Conservation (phyloP, 2,797 vertebrate species). For the Danio tinwini region DNA sequence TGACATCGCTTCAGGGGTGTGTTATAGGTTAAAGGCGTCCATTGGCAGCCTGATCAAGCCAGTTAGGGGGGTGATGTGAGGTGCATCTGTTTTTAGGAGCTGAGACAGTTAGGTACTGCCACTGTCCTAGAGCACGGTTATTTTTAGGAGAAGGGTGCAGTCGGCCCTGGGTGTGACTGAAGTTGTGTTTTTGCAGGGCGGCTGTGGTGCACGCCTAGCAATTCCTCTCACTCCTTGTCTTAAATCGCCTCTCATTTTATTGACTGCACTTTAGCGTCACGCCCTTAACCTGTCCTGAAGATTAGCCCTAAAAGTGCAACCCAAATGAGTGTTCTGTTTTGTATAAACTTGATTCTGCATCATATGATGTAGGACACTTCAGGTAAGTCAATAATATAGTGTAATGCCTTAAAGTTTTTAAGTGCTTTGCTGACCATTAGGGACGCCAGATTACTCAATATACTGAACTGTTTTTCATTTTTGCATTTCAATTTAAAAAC, state of each 20-base stretch:
- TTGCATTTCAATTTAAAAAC: too few relatives aligned
- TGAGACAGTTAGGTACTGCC: conserved; percentile 46
- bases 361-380: conserved; percentile 1
- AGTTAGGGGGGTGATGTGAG: conserved; percentile 43
- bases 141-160: conserved; percentile 74
- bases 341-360: neutral
- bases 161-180: conserved; percentile 61
- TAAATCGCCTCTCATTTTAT: conserved; percentile 15
- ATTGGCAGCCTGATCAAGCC: conserved; percentile 24
- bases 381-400: neutral
- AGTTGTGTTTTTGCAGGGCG: conserved; percentile 46
- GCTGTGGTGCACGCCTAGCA: conserved; percentile 43
- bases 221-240: conserved; percentile 34
- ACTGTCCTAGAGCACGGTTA: conserved; percentile 62
- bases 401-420: neutral
- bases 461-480: too few relatives aligned
- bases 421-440: too few relatives aligned
- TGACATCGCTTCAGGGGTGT: conserved; percentile 27
- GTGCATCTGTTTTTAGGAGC: conserved; percentile 55
- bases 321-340: conserved; percentile 14
- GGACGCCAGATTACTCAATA: too few relatives aligned
- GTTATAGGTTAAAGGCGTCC: conserved; percentile 38
- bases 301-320: conserved; percentile 9
- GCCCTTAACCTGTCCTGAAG: conserved; percentile 33
- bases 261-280: conserved; percentile 24